phyloP scores from a whole-genome alignment of 2,888 invertebrate species.

The Chrysolina americana region DNA sequence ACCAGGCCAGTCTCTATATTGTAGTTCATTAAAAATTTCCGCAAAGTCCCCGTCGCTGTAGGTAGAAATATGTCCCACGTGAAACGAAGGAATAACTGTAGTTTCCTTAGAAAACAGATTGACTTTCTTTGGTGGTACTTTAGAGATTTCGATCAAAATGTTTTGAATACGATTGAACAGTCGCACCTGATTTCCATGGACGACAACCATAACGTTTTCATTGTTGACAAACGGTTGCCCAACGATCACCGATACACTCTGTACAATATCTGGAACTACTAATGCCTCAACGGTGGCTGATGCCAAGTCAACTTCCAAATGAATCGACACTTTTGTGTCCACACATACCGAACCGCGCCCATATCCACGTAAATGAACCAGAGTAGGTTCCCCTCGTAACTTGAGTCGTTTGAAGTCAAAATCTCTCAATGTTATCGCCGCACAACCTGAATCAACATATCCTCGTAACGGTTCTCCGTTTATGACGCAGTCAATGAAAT shows the following conservation, averaged over 20 bases:
- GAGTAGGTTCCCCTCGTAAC: background rate
- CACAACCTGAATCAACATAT: too few species aligned
- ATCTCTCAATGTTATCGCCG: too few species aligned
- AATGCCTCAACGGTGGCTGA: constrained; percentile 40
- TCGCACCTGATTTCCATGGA: too few species aligned
- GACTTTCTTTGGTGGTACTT: constrained; percentile 24
- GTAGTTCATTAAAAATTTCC: constrained; percentile 39
- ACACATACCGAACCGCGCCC: constrained; percentile 28
- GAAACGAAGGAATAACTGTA: constrained; percentile 36
- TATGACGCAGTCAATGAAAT: too few species aligned
- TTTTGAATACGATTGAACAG: too few species aligned
- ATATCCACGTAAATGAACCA: constrained; percentile 37
- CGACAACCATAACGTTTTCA: too few species aligned
- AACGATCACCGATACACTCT: constrained; percentile 47
- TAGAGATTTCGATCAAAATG: background rate
- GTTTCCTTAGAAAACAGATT: constrained; percentile 32
- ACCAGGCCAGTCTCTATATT: constrained; percentile 28
- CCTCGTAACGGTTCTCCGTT: too few species aligned
- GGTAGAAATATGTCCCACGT: constrained; percentile 34
- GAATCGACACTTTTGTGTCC: constrained; percentile 27
- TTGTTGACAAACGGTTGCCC: too few species aligned
- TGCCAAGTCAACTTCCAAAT: constrained; percentile 38
- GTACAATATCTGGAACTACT: constrained; percentile 46
- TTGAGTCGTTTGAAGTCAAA: too few species aligned
- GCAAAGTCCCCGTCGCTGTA: constrained; percentile 16